Conservation (phyloP, 2,797 vertebrate species). For the Lacerta agilis region DNA sequence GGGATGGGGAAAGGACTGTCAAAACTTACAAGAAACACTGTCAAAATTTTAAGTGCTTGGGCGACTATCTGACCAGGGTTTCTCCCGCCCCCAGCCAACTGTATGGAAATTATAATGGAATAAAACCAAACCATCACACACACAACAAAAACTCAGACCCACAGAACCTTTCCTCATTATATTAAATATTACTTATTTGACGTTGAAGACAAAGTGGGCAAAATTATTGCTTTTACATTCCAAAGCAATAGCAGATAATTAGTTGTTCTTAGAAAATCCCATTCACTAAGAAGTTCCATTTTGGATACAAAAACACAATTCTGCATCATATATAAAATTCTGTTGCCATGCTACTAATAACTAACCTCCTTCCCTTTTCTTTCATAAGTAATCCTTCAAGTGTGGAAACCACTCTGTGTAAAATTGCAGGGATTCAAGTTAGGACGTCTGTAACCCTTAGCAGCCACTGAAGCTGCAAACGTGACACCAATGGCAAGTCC, state of each 20-base stretch:
- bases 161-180: not conserved
- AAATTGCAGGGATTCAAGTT: constrained; percentile 33
- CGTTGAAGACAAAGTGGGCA: not conserved
- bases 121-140: not conserved
- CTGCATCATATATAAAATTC: constrained; percentile 1
- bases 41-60: not conserved
- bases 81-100: not conserved
- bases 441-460: not conserved
- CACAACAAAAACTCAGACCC: not conserved
- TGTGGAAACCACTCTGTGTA: not conserved
- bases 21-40: not conserved
- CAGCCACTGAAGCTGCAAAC: constrained; percentile 19
- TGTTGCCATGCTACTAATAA: constrained; percentile 27
- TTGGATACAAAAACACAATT: constrained; percentile 5
- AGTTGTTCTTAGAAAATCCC: not conserved
- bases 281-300: constrained; percentile 1
- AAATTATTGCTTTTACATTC: not conserved
- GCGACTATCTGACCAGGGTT: not conserved
- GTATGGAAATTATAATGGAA: not conserved
- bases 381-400: constrained; percentile 38
- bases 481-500: constrained; percentile 8
- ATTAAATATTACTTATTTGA: not conserved
- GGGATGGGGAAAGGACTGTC: not conserved
- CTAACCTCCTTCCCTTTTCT: constrained; percentile 8
- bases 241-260: not conserved